phyloP scores from a whole-genome alignment of 1,140 invertebrate genomes.

The Cydia strobilella region DNA sequence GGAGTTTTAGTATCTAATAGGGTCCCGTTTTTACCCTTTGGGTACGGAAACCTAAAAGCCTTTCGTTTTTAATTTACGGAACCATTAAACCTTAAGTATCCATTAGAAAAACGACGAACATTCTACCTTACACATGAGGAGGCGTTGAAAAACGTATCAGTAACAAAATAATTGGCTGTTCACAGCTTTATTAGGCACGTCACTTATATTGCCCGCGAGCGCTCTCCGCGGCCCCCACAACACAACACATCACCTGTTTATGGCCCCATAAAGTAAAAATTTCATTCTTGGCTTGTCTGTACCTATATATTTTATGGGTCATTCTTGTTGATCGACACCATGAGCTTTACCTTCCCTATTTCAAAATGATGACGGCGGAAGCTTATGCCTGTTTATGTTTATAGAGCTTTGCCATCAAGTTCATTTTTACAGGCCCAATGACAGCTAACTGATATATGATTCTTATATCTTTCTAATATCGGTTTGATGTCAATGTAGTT shows the following conservation, averaged over 20 bases:
- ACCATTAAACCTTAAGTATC: constrained; percentile 14
- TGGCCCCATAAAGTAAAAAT: constrained; percentile 50
- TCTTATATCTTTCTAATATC: too few species aligned
- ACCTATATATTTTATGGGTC: constrained; percentile 50
- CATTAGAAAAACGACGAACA: constrained; percentile 19
- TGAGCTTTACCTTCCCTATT: constrained; percentile 40
- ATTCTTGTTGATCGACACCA: constrained; percentile 44
- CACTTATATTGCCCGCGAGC: constrained; percentile 28
- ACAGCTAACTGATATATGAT: too few species aligned
- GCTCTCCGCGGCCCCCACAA: background rate
- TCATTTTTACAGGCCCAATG: background rate
- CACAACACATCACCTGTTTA: constrained; percentile 40
- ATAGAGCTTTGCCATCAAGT: background rate
- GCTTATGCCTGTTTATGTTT: background rate
- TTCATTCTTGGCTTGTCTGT: constrained; percentile 46
- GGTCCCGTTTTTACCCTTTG: too few species aligned
- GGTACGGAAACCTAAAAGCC: too few species aligned
- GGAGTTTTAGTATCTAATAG: too few species aligned
- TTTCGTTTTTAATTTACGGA: background rate
- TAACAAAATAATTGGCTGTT: constrained; percentile 24
- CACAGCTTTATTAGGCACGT: constrained; percentile 27
- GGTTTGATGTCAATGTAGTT: too few species aligned
- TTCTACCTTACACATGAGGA: background rate
- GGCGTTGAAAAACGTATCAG: constrained; percentile 32
- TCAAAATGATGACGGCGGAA: constrained; percentile 33